Percentiles rank a stretch among this genome's conserved stretches.
phyloP scores from a whole-genome alignment of 2,888 invertebrate species.

The Osedax fenrisi region DNA sequence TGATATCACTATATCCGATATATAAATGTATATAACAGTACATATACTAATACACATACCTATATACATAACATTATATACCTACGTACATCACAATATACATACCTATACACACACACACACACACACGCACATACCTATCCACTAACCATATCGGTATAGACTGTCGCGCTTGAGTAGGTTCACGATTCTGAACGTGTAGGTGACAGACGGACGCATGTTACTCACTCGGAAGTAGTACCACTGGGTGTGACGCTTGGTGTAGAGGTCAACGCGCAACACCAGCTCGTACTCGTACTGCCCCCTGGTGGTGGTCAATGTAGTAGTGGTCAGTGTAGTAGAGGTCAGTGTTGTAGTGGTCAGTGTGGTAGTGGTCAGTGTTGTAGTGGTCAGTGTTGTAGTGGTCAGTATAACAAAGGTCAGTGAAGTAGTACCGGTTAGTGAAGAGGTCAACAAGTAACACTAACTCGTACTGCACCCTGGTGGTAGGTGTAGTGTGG shows the following conservation, averaged over 20 bases:
- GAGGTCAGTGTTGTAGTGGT: no score
- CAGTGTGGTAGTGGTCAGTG: no score
- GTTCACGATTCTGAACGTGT: slow-evolving; percentile 49
- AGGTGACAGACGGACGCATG: slow-evolving; percentile 43
- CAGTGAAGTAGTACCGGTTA: no score
- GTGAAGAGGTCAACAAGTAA: no score
- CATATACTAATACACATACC: neutral
- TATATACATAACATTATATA: neutral
- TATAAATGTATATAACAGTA: neutral
- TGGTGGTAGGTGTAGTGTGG: no score
- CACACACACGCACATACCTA: neutral
- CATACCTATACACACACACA: neutral
- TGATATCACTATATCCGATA: no score
- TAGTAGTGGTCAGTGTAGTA: no score
- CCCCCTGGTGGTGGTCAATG: slow-evolving; percentile 46
- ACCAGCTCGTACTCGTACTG: slow-evolving; percentile 50
- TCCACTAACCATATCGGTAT: slow-evolving; percentile 46
- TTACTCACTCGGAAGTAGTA: slow-evolving; percentile 49
- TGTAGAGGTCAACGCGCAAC: slow-evolving; percentile 49
- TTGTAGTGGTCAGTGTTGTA: no score
- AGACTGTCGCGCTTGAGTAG: slow-evolving; percentile 47
- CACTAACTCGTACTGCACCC: no score
- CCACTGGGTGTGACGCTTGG: slow-evolving; percentile 50
- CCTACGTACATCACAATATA: neutral
- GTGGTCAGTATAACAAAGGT: neutral